Conservation (phyloP, 1,140 invertebrate species). For the Tetramorium simillimum region DNA sequence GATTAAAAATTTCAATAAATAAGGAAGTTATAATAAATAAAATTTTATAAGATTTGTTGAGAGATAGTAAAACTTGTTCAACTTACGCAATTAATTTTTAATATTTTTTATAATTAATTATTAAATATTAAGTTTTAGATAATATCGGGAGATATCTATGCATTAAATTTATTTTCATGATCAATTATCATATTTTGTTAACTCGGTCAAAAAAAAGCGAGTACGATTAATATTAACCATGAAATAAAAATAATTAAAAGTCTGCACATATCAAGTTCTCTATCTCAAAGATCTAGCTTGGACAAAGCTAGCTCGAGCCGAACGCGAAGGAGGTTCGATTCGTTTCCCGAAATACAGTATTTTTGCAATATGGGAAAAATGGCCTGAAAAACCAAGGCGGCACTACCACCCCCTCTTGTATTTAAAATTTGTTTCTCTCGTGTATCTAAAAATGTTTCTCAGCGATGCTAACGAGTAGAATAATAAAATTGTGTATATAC, state of each 20-base stretch:
- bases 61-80: neutral
- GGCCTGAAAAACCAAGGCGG: neutral
- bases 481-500: neutral
- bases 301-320: neutral
- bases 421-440: neutral
- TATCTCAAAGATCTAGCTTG: neutral
- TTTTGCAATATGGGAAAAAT: neutral
- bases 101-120: neutral
- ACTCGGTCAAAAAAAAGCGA: neutral
- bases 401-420: neutral
- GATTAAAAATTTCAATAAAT: neutral
- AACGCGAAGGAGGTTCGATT: no score
- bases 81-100: neutral
- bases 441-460: neutral
- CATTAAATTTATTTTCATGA: neutral
- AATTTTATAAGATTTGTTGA: neutral
- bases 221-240: neutral
- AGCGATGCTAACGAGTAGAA: neutral
- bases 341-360: no score
- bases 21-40: neutral
- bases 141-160: neutral
- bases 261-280: neutral
- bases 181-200: neutral
- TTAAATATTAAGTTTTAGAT: slow-evolving; percentile 14
- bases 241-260: neutral